phyloP scores from a whole-genome alignment of 2,797 vertebrate species.

The Gallirallus australis region DNA sequence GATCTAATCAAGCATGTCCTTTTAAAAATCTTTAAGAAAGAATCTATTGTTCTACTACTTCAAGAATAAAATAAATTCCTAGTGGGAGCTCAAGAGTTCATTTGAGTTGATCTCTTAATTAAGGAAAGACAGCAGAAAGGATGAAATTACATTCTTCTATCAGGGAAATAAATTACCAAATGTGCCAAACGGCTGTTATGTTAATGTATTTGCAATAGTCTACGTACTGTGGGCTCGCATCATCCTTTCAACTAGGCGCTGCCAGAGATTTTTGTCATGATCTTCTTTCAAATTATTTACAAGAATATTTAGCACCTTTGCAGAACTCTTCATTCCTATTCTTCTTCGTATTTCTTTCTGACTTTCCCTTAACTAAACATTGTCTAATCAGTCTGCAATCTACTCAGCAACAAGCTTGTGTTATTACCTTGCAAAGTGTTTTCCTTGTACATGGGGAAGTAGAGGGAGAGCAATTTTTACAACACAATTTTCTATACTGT shows the following conservation, averaged over 20 bases:
- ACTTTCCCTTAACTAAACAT: background rate
- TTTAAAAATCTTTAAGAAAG: conserved; percentile 15
- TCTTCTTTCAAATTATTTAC: background rate
- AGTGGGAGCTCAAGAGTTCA: background rate
- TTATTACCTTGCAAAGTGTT: background rate
- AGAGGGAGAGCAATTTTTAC: background rate
- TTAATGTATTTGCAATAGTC: background rate
- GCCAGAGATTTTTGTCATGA: background rate
- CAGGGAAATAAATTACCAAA: background rate
- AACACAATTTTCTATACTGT: background rate
- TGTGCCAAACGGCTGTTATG: background rate
- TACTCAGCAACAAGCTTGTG: background rate
- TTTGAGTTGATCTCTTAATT: background rate
- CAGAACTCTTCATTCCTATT: background rate
- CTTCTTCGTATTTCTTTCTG: background rate
- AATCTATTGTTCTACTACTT: background rate
- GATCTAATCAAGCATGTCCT: background rate
- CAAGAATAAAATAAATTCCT: conserved; percentile 23
- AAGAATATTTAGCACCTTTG: background rate
- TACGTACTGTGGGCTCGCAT: background rate
- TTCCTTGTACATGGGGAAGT: background rate
- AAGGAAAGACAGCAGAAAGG: background rate
- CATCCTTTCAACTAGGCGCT: background rate
- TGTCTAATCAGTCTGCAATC: background rate
- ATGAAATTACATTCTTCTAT: background rate